Percentiles rank a stretch among this genome's conserved stretches.
These are phyloP conservation scores for Sciurus vulgaris DNA, from an alignment of 2,797 vertebrate species.

Conservation along the genomic window DNA sequence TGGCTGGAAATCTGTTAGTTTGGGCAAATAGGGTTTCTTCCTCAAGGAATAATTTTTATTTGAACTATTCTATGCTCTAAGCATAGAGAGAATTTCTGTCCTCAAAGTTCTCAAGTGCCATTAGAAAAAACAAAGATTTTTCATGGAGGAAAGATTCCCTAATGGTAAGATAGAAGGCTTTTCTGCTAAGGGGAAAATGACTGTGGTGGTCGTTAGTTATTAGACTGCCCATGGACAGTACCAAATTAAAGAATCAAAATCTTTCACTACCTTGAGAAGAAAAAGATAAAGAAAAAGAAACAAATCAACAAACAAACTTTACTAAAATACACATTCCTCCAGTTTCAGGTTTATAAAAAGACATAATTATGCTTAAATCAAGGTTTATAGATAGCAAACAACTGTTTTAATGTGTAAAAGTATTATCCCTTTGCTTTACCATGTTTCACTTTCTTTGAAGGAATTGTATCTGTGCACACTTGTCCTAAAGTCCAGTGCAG, in stretches of 20 bases:
- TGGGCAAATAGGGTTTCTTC: slow-evolving; percentile 54
- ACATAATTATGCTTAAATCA: slow-evolving; percentile 82
- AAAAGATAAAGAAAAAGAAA: slow-evolving; percentile 71
- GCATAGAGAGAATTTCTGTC: slow-evolving; percentile 60
- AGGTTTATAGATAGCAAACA: slow-evolving; percentile 87
- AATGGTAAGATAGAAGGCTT: slow-evolving; percentile 16
- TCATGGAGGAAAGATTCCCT: slow-evolving; percentile 32
- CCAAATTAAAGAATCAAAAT: slow-evolving; percentile 63
- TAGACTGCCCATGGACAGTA: slow-evolving; percentile 15
- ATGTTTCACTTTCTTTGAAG: slow-evolving; percentile 90
- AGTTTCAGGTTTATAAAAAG: slow-evolving; percentile 82
- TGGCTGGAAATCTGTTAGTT: slow-evolving; percentile 36
- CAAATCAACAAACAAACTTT: slow-evolving; percentile 73
- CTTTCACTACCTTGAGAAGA: slow-evolving; percentile 72
- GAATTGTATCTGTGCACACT: slow-evolving; percentile 89
- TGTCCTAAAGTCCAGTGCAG: slow-evolving; percentile 88
- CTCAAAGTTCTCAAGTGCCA: slow-evolving; percentile 57
- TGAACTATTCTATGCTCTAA: slow-evolving; percentile 59
- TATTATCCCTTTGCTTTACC: slow-evolving; percentile 87
- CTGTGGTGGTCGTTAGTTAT: not conserved
- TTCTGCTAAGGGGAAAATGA: slow-evolving; percentile 4
- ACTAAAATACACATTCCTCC: slow-evolving; percentile 82
- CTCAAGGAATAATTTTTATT: slow-evolving; percentile 59
- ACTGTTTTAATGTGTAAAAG: slow-evolving; percentile 88
- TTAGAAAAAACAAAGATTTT: slow-evolving; percentile 57